These are phyloP conservation scores for Neoniphon sammara DNA, from an alignment of 2,797 vertebrate species.

Conservation along the genomic window DNA sequence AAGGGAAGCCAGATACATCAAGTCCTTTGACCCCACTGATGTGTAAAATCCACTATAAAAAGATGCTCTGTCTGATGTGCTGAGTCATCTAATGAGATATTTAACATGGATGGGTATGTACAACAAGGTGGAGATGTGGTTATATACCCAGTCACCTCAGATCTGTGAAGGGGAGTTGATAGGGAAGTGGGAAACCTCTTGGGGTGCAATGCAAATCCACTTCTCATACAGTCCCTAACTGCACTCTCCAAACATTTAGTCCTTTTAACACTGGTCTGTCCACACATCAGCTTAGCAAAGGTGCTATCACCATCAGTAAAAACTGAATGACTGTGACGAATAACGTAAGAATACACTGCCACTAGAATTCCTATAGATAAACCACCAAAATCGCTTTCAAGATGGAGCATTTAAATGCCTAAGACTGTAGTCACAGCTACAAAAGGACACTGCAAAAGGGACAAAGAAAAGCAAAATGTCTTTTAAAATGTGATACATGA, in stretches of 20 bases:
- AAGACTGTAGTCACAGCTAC: conserved; percentile 26
- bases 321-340: conserved; percentile 4
- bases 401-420: conserved; percentile 18
- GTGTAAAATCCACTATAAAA: conserved; percentile 33
- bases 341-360: background rate
- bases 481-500: conserved; percentile 13
- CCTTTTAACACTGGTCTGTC: conserved; percentile 17
- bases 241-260: background rate
- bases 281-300: background rate
- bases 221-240: conserved; percentile 17
- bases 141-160: background rate
- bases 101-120: conserved; percentile 51
- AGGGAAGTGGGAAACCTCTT: background rate
- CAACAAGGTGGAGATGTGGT: conserved; percentile 40
- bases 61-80: conserved; percentile 17
- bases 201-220: conserved; percentile 3
- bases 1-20: conserved; percentile 20
- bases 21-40: conserved; percentile 27
- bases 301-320: conserved; percentile 5
- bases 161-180: conserved; percentile 11
- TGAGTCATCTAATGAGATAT: conserved; percentile 37
- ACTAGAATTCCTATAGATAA: conserved; percentile 14
- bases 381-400: conserved; percentile 34
- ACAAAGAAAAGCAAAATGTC: conserved; percentile 26
- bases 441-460: conserved; percentile 57